Conservation (phyloP, 1,140 invertebrate genomes). For the Papilio xuthus region DNA sequence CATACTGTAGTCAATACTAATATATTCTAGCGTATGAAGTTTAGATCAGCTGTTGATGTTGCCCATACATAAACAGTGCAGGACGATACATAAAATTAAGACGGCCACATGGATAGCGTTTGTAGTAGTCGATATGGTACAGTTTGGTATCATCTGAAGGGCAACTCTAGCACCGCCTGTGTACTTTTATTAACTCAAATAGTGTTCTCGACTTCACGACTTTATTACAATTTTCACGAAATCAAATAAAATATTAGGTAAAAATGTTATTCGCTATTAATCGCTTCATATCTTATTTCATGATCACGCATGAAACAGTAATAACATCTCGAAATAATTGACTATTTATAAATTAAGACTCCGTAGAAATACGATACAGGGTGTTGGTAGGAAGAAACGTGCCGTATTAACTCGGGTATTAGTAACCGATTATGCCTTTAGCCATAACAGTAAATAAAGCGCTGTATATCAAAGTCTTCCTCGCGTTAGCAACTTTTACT, state of each 20-base stretch:
- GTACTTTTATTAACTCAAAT: too few relatives aligned
- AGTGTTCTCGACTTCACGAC: too few relatives aligned
- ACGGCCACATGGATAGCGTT: too few relatives aligned
- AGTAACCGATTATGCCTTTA: neutral
- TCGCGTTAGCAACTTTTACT: neutral
- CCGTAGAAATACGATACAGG: slow-evolving; percentile 12
- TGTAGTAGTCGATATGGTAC: neutral
- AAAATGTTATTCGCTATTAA: neutral
- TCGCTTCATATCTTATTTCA: neutral
- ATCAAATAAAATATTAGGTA: neutral
- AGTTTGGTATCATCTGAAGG: too few relatives aligned
- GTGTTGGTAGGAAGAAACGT: slow-evolving; percentile 8
- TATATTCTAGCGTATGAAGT: too few relatives aligned
- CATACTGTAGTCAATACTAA: too few relatives aligned
- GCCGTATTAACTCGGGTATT: slow-evolving; percentile 9
- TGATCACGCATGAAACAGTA: neutral
- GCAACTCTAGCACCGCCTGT: too few relatives aligned
- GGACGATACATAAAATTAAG: neutral
- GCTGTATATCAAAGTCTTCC: neutral
- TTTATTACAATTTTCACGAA: too few relatives aligned
- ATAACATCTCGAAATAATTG: slow-evolving; percentile 27
- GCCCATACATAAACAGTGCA: neutral
- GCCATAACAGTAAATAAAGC: slow-evolving; percentile 1
- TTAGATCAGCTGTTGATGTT: neutral
- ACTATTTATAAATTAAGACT: slow-evolving; percentile 33